Base-by-base conservation (phyloP, 2,888 invertebrate species). In the Syrista parreyssii region DNA sequence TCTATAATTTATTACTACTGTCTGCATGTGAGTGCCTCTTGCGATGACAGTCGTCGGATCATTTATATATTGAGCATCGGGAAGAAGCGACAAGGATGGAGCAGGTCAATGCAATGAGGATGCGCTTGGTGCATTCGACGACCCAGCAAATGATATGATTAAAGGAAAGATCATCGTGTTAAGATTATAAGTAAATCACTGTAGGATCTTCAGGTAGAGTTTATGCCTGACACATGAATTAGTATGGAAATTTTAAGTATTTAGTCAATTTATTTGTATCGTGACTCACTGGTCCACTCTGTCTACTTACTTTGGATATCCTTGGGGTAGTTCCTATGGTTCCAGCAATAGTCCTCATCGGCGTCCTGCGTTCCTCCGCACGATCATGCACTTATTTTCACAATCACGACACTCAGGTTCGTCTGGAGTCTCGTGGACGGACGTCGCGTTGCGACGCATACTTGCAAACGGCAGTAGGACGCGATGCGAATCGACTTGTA, bases 291-390 rank as follows among this genome's bases (percentile, higher is more conserved):
- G 55, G 9, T 55, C 15, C 55, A 55, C 23, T 23, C 23, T 30
- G 12, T 1, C 32, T 71, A 71, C 71, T 71, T 33, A 71, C 71
- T 30, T 71, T 31, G 33, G 31, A 71, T 31, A 12, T 31, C 71
- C 71, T 71, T 33, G 71, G 32, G 6, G 32, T 3, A 71, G 32
- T 9, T 33, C 31, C 71, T 31, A 15, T 23, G 71, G 12, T 31
- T 23, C 71, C 71, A 71, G 71, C 71, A 23, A 71, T 33, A 32
- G 32, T 71, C 71, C 71, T 71, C 71, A 71, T 71, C 71, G 71
- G 71, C 71, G 71, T 71, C 71, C 33, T 33, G 31, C 31, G 23
- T 11, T 11, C 12, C 12, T 71, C 12, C 12, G 12, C 71, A 33
- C 71, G 71, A 71, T 71, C 71, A 71, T 32, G 71, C 32, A 31